Evolutionary conservation across 2,888 invertebrate species (phyloP).

Genomic region (Volucella inflata): DNA sequence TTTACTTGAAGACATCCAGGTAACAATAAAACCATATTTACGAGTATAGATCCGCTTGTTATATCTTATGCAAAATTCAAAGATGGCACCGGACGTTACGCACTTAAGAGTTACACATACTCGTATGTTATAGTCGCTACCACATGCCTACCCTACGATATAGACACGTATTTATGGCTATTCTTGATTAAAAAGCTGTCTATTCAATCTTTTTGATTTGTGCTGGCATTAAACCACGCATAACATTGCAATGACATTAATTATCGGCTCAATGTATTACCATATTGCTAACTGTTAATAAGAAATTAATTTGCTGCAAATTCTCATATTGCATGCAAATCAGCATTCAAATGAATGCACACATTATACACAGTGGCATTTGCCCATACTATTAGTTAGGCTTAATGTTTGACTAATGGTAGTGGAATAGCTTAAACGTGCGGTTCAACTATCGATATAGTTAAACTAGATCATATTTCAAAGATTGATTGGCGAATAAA

Average conservation of each 20-base stretch:
- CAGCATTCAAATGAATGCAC: constrained; percentile 70
- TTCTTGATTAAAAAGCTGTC: too few relatives aligned
- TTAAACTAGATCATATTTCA: constrained; percentile 45
- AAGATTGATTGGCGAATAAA: constrained; percentile 41
- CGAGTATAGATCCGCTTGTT: too few relatives aligned
- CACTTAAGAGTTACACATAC: too few relatives aligned
- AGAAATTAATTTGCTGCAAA: constrained; percentile 72
- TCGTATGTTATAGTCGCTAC: too few relatives aligned
- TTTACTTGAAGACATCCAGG: too few relatives aligned
- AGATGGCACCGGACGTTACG: too few relatives aligned
- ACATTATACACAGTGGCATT: constrained; percentile 35
- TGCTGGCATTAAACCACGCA: constrained; percentile 27
- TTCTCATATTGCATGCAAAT: constrained; percentile 69
- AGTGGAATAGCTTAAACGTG: constrained; percentile 38
- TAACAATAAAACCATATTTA: too few relatives aligned
- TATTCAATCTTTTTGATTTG: constrained; percentile 46
- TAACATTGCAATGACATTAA: constrained; percentile 58
- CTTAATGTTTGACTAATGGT: constrained; percentile 69
- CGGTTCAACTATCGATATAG: neutral
- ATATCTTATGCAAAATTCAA: too few relatives aligned
- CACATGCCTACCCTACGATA: too few relatives aligned
- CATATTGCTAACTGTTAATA: constrained; percentile 65
- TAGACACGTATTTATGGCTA: too few relatives aligned
- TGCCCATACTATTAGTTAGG: constrained; percentile 40
- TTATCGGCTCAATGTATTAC: constrained; percentile 59